These are phyloP conservation scores for Fabriciana adippe DNA, from an alignment of 2,888 invertebrate species.

Conservation along the genomic window DNA sequence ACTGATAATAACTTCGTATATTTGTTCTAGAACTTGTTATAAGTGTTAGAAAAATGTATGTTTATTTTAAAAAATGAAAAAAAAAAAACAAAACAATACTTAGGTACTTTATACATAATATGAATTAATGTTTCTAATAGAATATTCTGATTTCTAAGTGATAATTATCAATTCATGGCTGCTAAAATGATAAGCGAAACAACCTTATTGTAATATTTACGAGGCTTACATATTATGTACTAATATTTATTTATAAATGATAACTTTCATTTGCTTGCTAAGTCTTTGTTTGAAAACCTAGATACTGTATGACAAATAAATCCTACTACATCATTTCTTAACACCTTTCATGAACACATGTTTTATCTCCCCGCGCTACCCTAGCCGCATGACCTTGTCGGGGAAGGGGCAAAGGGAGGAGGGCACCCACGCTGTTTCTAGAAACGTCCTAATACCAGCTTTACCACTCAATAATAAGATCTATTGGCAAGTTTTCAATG, in stretches of 20 bases:
- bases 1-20: neutral
- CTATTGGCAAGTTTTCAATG: constrained; percentile 13
- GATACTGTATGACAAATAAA: constrained; percentile 27
- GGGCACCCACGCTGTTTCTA: constrained; percentile 41
- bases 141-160: neutral
- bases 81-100: too few relatives aligned
- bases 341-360: constrained; percentile 48
- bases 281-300: constrained; percentile 26
- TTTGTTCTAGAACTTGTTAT: neutral
- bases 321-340: constrained; percentile 25
- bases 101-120: too few relatives aligned
- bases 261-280: constrained; percentile 24
- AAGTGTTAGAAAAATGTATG: neutral
- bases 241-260: constrained; percentile 22
- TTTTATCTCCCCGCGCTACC: constrained; percentile 42
- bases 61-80: neutral
- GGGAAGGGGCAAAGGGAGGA: constrained; percentile 38
- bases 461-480: constrained; percentile 24
- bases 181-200: constrained; percentile 10
- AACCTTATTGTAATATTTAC: constrained; percentile 17
- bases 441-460: constrained; percentile 34
- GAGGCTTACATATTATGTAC: constrained; percentile 25
- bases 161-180: constrained; percentile 10
- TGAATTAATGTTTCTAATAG: too few relatives aligned
- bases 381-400: constrained; percentile 46